A percentile compares a stretch with the other conserved stretches of the same genome.
Conservation (phyloP, 2,113 vertebrate species). For the Astur gentilis region DNA sequence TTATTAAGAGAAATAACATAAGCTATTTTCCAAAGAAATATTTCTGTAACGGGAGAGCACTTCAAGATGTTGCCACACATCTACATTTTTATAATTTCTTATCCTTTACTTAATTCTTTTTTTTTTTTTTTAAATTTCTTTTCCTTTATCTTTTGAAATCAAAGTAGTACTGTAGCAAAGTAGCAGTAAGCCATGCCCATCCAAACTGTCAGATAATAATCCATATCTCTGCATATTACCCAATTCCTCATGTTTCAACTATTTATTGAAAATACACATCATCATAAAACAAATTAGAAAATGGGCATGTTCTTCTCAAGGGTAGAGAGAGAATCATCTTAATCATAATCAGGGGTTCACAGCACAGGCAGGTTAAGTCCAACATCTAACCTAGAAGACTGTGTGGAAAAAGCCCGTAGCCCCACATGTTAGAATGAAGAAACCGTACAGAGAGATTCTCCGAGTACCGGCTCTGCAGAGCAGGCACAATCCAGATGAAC, state of each 20-base stretch:
- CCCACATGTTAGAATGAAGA: not conserved
- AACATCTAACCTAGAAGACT: not conserved
- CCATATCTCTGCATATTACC: not conserved
- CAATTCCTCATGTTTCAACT: not conserved
- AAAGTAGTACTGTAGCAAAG: not conserved
- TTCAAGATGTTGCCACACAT: not conserved
- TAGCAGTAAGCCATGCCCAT: not conserved
- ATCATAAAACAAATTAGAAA: not conserved
- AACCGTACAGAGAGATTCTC: too few relatives aligned
- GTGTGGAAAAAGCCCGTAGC: not conserved
- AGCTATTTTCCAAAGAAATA: not conserved
- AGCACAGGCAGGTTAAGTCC: not conserved
- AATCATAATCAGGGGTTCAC: not conserved
- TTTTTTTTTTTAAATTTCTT: not conserved
- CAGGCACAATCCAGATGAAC: not conserved
- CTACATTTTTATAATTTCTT: not conserved
- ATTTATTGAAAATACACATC: not conserved
- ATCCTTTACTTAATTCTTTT: not conserved
- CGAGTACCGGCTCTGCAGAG: fast-evolving
- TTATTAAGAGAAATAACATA: not conserved
- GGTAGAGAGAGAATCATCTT: not conserved
- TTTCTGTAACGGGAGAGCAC: not conserved
- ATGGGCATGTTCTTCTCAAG: not conserved
- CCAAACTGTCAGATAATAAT: not conserved
- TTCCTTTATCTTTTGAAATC: not conserved